A percentile compares a stretch with the other conserved stretches of the same genome.
Conservation (phyloP, 2,888 invertebrate species). For the Agrilus biguttatus region DNA sequence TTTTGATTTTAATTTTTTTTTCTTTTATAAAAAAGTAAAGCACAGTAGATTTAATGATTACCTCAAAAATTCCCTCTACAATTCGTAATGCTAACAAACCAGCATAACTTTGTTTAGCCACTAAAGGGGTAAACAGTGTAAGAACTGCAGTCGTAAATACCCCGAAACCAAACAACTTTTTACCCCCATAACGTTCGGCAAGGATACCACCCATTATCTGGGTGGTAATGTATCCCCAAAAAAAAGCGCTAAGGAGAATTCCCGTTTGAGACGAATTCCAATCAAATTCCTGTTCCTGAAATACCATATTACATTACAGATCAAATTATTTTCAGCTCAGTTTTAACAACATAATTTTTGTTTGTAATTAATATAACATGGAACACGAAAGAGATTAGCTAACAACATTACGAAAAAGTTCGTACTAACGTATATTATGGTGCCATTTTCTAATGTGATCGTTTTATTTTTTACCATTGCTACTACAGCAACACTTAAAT, state of each 20-base stretch:
- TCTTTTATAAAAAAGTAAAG: too few species aligned
- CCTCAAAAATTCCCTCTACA: conserved; percentile 23
- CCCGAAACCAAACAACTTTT: conserved; percentile 64
- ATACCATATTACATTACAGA: conserved; percentile 3
- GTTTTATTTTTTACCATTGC: conserved; percentile 72
- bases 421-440: conserved; percentile 31
- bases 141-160: conserved; percentile 64
- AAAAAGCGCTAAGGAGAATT: conserved; percentile 70
- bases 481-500: conserved; percentile 84
- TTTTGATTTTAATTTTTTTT: too few species aligned
- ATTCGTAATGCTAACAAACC: conserved; percentile 53
- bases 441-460: conserved; percentile 47
- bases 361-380: too few species aligned
- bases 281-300: conserved; percentile 58
- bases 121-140: conserved; percentile 65
- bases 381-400: too few species aligned
- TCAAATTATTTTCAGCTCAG: background rate
- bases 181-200: conserved; percentile 73
- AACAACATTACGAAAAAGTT: background rate
- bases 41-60: conserved; percentile 6
- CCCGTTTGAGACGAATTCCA: conserved; percentile 71
- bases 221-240: conserved; percentile 77
- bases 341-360: too few species aligned
- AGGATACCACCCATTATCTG: conserved; percentile 75
- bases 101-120: conserved; percentile 56